Conservation (phyloP, 1,140 invertebrate genomes). For the Heliconius eleuchia region DNA sequence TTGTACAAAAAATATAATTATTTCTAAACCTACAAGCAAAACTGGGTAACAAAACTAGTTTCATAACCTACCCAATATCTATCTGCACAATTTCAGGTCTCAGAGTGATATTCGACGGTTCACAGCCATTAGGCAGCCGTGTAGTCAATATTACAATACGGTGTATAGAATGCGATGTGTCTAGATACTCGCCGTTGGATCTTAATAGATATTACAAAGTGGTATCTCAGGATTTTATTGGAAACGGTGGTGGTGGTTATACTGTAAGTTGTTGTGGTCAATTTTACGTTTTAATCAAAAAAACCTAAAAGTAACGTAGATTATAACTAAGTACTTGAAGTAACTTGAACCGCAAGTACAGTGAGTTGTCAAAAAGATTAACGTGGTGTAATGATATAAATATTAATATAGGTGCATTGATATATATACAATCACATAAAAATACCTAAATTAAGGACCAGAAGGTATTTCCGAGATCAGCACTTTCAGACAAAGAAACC, state of each 20-base stretch:
- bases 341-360: too few relatives aligned
- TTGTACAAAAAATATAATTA: not conserved
- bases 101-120: conserved; percentile 74
- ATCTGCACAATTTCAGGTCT: conserved; percentile 58
- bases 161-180: conserved; percentile 86
- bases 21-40: not conserved
- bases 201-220: conserved; percentile 83
- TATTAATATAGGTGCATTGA: too few relatives aligned
- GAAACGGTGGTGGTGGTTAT: conserved; percentile 85
- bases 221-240: conserved; percentile 84
- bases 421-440: too few relatives aligned
- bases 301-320: too few relatives aligned
- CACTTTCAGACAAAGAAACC: too few relatives aligned
- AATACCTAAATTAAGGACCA: too few relatives aligned
- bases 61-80: not conserved
- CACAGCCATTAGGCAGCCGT: conserved; percentile 79
- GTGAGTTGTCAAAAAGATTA: too few relatives aligned
- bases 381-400: too few relatives aligned
- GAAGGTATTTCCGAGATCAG: too few relatives aligned
- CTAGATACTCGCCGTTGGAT: conserved; percentile 82
- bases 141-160: conserved; percentile 82
- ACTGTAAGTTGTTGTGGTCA: conserved; percentile 54
- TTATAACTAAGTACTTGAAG: too few relatives aligned
- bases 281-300: not conserved
- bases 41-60: not conserved